Conservation (phyloP, 2,113 vertebrate genomes). For the Petromus typicus region DNA sequence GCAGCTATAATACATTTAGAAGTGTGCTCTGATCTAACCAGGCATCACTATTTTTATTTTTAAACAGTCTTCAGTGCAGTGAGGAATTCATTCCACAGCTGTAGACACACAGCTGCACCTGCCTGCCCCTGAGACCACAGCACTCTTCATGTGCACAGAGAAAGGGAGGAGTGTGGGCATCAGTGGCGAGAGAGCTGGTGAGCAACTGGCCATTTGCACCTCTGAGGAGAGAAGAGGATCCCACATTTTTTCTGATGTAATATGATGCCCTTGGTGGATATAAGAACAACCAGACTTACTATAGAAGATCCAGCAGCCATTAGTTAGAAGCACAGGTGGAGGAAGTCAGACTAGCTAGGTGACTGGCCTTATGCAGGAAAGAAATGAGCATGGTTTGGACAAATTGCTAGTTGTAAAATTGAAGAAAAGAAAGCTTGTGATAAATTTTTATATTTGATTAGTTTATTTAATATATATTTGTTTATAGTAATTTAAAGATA, state of each 20-base stretch:
- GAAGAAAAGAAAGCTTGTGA: background rate
- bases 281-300: background rate
- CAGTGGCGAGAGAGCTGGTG: fast-evolving
- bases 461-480: background rate
- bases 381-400: background rate
- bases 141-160: fast-evolving
- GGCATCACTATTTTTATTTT: background rate
- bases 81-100: background rate
- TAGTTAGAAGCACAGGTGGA: background rate
- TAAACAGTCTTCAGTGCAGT: background rate
- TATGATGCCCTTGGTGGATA: fast-evolving
- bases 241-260: background rate
- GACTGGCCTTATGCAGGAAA: background rate
- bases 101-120: fast-evolving
- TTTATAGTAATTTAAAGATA: too few species aligned
- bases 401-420: fast-evolving
- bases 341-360: fast-evolving
- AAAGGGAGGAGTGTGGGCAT: too few species aligned
- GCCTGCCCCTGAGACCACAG: fast-evolving
- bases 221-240: fast-evolving
- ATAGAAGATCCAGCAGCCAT: background rate
- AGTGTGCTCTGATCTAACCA: background rate
- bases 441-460: background rate
- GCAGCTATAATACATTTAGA: background rate
- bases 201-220: background rate